Conservation (phyloP, 2,797 vertebrate genomes). For the Discoglossus pictus region DNA sequence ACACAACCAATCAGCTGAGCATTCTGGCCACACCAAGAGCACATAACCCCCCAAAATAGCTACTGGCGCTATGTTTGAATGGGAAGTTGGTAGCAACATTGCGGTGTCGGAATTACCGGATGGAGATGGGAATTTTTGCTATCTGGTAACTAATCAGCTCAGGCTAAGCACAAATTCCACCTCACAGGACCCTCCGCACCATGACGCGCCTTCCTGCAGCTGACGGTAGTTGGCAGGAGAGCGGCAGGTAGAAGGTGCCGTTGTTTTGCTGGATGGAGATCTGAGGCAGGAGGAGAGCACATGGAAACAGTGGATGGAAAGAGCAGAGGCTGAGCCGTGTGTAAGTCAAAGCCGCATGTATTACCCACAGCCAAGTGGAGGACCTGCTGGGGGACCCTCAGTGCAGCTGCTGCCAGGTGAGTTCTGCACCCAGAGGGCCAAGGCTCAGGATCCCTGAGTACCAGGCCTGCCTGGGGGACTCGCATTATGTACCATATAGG, state of each 20-base stretch:
- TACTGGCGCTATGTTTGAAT: too few species aligned
- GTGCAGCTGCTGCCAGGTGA: constrained; percentile 10
- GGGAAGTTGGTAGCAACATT: too few species aligned
- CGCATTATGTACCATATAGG: too few species aligned
- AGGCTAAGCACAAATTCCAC: too few species aligned
- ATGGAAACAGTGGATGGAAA: background rate
- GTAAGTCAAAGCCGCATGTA: constrained; percentile 25
- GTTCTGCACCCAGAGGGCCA: background rate
- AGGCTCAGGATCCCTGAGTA: background rate
- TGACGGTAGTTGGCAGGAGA: constrained; percentile 22
- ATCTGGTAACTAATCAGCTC: too few species aligned
- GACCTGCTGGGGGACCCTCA: constrained; percentile 22
- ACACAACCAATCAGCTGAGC: background rate
- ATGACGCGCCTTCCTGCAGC: constrained; percentile 13
- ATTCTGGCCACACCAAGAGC: too few species aligned
- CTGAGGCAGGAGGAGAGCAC: background rate
- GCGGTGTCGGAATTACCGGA: too few species aligned
- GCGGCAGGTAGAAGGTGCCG: constrained; percentile 13
- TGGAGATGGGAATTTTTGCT: too few species aligned
- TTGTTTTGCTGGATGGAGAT: background rate
- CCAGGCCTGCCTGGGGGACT: too few species aligned
- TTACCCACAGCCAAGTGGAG: constrained; percentile 19
- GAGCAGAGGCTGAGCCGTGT: background rate
- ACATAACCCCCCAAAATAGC: too few species aligned
- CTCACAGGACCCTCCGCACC: background rate